Percentiles rank a stretch among this genome's conserved stretches.
Evolutionary conservation across 2,888 invertebrate genomes (phyloP).

Genomic region (Acanthosepion pharaonis): DNA sequence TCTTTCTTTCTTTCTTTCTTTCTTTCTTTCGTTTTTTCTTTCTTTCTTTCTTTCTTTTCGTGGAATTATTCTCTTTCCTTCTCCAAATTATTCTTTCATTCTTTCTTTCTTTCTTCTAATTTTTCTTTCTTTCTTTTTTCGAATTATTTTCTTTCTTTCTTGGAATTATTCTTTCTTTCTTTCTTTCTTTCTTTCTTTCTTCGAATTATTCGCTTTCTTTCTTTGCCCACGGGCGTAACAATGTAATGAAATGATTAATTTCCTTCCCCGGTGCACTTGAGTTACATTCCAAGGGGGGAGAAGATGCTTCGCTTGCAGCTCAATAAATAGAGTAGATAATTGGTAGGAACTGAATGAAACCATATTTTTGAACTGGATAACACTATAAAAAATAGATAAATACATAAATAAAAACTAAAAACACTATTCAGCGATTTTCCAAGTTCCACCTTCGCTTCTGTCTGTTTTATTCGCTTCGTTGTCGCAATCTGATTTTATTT

Average conservation of each 20-base stretch:
- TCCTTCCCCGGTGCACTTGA: background rate
- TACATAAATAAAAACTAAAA: too few relatives aligned
- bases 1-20: background rate
- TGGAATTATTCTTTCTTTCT: background rate
- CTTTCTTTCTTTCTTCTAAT: background rate
- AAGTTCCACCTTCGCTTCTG: too few relatives aligned
- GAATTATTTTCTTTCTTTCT: background rate
- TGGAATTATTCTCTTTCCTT: too few relatives aligned
- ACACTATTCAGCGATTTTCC: too few relatives aligned
- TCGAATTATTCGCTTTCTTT: background rate
- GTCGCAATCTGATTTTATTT: too few relatives aligned
- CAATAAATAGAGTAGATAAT: background rate
- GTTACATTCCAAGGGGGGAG: background rate
- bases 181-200: background rate
- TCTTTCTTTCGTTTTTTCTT: background rate
- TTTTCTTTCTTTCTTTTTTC: background rate
- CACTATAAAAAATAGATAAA: background rate
- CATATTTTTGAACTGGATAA: conserved; percentile 24
- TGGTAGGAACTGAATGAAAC: conserved; percentile 1
- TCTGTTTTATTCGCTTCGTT: too few relatives aligned
- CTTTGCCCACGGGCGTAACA: background rate
- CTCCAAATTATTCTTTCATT: background rate
- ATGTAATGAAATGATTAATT: background rate
- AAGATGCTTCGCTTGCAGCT: background rate
- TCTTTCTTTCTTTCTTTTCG: background rate